Evolutionary conservation across 2,888 invertebrate species (phyloP).

Genomic region (Chloroclystis v-ata): DNA sequence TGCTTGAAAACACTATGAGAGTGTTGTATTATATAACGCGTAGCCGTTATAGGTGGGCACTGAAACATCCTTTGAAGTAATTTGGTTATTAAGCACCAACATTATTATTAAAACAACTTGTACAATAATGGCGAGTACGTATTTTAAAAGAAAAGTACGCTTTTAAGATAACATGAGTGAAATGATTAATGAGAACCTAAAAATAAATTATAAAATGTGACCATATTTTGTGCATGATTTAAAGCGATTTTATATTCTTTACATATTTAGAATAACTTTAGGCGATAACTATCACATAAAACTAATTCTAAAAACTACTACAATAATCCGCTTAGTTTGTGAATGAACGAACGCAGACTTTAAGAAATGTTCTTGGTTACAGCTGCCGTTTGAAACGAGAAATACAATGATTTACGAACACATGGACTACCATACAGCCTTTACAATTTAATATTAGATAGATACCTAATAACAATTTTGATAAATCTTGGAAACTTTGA

Average conservation of each 20-base stretch:
- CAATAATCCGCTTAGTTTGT: constrained; percentile 28
- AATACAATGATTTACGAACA: neutral
- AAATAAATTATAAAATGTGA: constrained; percentile 7
- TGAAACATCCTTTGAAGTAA: too few species aligned
- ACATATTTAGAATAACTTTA: constrained; percentile 53
- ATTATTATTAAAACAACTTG: too few species aligned
- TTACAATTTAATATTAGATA: neutral
- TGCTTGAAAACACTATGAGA: neutral
- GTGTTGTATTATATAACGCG: too few species aligned
- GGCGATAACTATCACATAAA: constrained; percentile 67
- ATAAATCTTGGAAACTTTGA: too few species aligned
- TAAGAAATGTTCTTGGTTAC: neutral
- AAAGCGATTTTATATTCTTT: constrained; percentile 55
- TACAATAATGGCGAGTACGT: too few species aligned
- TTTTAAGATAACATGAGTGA: too few species aligned
- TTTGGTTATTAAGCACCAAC: too few species aligned
- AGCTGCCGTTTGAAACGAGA: neutral
- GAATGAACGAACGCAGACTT: constrained; percentile 1
- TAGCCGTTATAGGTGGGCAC: too few species aligned
- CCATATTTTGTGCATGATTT: constrained; percentile 60
- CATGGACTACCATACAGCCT: too few species aligned
- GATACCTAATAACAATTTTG: neutral
- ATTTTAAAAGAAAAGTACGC: too few species aligned
- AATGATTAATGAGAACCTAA: too few species aligned
- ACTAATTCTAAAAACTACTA: constrained; percentile 52